phyloP scores from a whole-genome alignment of 2,113 vertebrate species.

The Megalops atlanticus region DNA sequence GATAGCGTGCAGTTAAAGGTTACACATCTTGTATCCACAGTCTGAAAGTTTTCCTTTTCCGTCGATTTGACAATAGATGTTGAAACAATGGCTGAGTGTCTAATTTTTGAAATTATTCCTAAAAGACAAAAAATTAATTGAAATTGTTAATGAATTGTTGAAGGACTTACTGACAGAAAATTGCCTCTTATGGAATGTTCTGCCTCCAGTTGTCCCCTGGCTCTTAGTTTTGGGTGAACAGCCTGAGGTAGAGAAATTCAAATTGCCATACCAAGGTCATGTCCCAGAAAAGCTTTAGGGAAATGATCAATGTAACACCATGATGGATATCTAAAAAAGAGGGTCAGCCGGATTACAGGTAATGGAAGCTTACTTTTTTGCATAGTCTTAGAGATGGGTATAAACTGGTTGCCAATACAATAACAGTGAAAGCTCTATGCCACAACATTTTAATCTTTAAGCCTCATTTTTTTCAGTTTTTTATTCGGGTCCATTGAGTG shows the following conservation, averaged over 20 bases:
- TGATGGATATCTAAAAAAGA: slow-evolving; percentile 1
- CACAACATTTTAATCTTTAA: no score
- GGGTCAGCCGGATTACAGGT: background rate
- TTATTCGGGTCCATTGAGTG: no score
- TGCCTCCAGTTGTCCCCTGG: background rate
- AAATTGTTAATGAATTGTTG: slow-evolving; percentile 18
- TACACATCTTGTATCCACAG: no score
- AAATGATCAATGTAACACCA: background rate
- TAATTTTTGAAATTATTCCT: slow-evolving; percentile 10
- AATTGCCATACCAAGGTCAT: slow-evolving; percentile 14
- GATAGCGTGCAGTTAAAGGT: background rate
- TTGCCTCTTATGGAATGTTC: background rate
- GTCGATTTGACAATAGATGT: no score
- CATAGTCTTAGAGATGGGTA: no score
- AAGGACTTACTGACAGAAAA: background rate
- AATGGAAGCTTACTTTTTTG: no score
- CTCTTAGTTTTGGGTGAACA: background rate
- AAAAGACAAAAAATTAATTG: slow-evolving; percentile 25
- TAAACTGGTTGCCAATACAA: no score
- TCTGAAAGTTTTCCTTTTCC: no score
- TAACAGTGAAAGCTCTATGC: no score
- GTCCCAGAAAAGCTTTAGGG: background rate
- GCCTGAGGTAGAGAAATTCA: slow-evolving; percentile 19
- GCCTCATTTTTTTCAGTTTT: no score
- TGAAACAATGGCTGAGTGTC: background rate